Evolutionary conservation across 2,888 invertebrate species (phyloP), one percentile per base, ranked within the genome.

Genomic region (Heliconius sara): DNA sequence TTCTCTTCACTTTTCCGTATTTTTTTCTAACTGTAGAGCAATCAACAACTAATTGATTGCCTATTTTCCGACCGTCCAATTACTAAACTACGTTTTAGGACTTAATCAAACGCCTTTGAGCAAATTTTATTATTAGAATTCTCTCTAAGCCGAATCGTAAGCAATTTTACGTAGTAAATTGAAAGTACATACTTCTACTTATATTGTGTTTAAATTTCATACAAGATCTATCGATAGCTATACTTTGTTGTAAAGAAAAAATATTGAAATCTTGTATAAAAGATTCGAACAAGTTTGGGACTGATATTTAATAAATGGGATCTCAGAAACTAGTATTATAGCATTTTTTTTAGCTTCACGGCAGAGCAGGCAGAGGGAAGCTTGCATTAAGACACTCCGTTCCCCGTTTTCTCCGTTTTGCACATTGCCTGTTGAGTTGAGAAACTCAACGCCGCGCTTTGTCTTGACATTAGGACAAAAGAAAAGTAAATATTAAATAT

Each of bases 31-130:
- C 22, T 16, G 34, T n/a, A 39, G 66, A 66, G 25, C 73, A 65
- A 66, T 78, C 75, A 75, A 66, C 66, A 66, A 60, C 57, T 66
- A 78, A 78, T 78, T 78, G 72, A 73, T 73, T 34, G 72, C 39
- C 66, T 72, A 39, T 73, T 66, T 73, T 70, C 66, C 52, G 19
- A 34, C 30, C 66, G n/a, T 57, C 66, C 78, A 78, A 78, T 78
- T 65, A 73, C 52, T 34, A 16, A 66, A 78, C 16, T 77, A n/a
- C 47, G 63, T 63, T 39, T 77, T 71, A 43, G n/a, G 47, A 71
- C 47, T 75, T 75, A 39, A 65, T 75, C 75, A 65, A 75, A 47
- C 43, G 75, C 75, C 75, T 75, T 75, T 43, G 43, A 75, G 65
- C 22, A 13, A 52, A 60, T 43, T 75, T 43, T 65, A 65, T 43